Percentiles rank a stretch among this genome's conserved stretches.
Conservation (phyloP, 2,113 vertebrate species). For the Varanus salvator region DNA sequence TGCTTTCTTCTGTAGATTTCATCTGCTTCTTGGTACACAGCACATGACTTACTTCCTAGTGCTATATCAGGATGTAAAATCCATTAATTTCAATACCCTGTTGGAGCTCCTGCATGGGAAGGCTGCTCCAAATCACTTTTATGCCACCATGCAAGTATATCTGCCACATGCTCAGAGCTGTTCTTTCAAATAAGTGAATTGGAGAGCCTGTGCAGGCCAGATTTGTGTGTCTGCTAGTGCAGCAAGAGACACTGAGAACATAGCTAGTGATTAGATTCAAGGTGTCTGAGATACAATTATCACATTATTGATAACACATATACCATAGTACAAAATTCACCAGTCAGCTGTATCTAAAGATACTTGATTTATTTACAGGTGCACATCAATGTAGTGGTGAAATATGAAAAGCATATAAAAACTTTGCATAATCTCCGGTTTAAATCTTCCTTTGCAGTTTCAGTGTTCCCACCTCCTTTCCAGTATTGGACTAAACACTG, state of each 20-base stretch:
- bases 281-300: not conserved
- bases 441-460: constrained; percentile 17
- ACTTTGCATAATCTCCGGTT: constrained; percentile 38
- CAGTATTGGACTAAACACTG: constrained; percentile 1
- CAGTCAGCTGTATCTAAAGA: not conserved
- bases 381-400: not conserved
- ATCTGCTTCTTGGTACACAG: not conserved
- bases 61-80: not conserved
- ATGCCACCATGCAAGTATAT: not conserved
- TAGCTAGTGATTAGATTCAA: not conserved
- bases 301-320: not conserved
- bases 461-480: constrained; percentile 19
- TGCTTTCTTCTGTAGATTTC: constrained; percentile 5
- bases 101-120: not conserved
- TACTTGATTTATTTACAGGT: constrained; percentile 24
- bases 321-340: constrained; percentile 4
- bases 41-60: not conserved
- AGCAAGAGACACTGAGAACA: not conserved
- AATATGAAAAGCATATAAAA: not conserved
- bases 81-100: not conserved
- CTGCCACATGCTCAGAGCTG: not conserved
- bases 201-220: not conserved
- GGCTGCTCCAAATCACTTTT: not conserved
- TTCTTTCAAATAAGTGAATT: not conserved
- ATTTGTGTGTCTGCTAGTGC: not conserved